Evolutionary conservation across 2,113 vertebrate genomes (phyloP).

Genomic region (Trogon surrucura): DNA sequence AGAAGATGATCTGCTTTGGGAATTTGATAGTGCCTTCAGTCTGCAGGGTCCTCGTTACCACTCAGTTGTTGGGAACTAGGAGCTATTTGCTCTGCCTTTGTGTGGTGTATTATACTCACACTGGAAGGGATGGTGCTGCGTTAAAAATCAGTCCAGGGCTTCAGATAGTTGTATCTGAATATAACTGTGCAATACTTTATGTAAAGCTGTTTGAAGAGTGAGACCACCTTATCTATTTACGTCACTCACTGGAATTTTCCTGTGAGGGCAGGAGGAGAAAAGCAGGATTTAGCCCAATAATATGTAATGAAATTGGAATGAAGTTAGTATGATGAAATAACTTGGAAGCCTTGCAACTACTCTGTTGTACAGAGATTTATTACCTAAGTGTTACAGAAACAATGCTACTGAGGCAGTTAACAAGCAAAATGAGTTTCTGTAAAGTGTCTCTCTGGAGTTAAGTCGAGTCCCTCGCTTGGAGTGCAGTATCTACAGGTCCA

Average conservation of each 20-base stretch:
- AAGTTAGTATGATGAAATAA: background rate
- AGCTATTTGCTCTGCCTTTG: rapidly evolving
- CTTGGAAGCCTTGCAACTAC: background rate
- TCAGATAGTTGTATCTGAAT: background rate
- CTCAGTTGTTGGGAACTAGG: background rate
- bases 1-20: background rate
- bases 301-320: background rate
- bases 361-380: constrained; percentile 12
- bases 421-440: background rate
- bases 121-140: background rate
- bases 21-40: rapidly evolving
- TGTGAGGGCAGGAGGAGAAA: background rate
- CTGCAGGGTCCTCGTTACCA: too few relatives aligned
- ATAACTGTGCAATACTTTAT: background rate
- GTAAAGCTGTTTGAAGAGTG: background rate
- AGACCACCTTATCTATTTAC: background rate
- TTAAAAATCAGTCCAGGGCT: background rate
- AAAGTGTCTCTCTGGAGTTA: background rate
- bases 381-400: background rate
- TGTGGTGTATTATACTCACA: rapidly evolving
- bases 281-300: background rate
- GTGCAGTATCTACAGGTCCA: rapidly evolving
- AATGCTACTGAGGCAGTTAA: background rate
- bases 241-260: background rate
- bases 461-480: background rate